A percentile compares a stretch with the other conserved stretches of the same genome.
These are phyloP conservation scores for Paraescarpia echinospica DNA, from an alignment of 1,140 invertebrate species.

Conservation along the genomic window DNA sequence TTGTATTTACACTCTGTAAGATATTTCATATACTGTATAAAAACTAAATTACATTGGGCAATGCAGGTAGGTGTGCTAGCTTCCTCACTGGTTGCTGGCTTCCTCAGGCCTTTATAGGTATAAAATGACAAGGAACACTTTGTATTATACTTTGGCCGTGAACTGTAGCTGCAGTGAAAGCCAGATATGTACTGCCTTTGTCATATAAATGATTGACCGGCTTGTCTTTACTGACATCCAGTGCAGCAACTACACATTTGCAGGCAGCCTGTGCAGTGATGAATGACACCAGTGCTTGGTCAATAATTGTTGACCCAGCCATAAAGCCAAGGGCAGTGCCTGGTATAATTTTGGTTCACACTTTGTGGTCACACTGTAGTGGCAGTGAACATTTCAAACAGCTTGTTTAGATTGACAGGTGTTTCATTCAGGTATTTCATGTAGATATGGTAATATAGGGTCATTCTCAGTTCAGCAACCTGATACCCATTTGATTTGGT, in stretches of 20 bases:
- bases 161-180: background rate
- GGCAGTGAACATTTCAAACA: background rate
- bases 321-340: background rate
- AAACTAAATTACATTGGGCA: background rate
- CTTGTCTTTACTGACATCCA: background rate
- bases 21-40: background rate
- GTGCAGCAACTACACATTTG: background rate
- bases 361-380: background rate
- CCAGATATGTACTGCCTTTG: background rate
- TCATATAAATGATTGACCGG: background rate
- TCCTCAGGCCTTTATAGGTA: background rate
- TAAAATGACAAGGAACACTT: background rate
- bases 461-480: background rate
- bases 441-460: background rate
- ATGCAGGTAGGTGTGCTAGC: background rate
- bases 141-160: background rate
- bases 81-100: background rate
- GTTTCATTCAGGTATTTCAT: background rate
- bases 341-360: background rate
- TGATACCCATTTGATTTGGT: background rate
- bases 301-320: slow-evolving; percentile 4
- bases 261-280: background rate
- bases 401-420: background rate
- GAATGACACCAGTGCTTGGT: background rate
- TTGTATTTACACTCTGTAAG: background rate